Conservation (phyloP, 2,888 invertebrate genomes). For the Agriopis leucophaearia region DNA sequence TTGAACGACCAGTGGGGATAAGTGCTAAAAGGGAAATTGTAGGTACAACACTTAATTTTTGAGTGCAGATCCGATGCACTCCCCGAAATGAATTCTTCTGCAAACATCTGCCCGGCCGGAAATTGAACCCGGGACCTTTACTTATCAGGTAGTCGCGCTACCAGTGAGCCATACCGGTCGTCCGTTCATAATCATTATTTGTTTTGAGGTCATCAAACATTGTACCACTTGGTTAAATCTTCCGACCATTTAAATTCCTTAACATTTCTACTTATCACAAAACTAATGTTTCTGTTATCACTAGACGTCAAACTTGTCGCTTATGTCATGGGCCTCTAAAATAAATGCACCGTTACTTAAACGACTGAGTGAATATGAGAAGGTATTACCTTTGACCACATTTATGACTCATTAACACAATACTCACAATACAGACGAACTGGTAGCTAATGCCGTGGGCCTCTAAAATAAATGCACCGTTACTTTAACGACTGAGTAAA, state of each 20-base stretch:
- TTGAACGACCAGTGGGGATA: too few relatives aligned
- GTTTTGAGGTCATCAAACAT: too few relatives aligned
- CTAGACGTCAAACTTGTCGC: conserved; percentile 23
- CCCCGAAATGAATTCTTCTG: too few relatives aligned
- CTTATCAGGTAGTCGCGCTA: too few relatives aligned
- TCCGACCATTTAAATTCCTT: conserved; percentile 11
- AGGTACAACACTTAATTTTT: too few relatives aligned
- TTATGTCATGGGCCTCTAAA: conserved; percentile 30
- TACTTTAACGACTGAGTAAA: conserved; percentile 16
- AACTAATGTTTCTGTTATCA: conserved; percentile 22
- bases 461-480: conserved; percentile 31
- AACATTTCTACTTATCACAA: conserved; percentile 15
- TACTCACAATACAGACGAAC: too few relatives aligned
- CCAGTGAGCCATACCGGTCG: too few relatives aligned
- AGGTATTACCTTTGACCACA: neutral
- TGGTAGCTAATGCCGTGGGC: conserved; percentile 28
- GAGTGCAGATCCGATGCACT: too few relatives aligned
- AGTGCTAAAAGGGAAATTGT: too few relatives aligned
- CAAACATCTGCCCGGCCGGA: too few relatives aligned
- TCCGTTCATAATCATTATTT: too few relatives aligned
- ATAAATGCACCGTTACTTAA: conserved; percentile 33
- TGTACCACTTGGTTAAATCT: neutral
- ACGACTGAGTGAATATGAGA: neutral
- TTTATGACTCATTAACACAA: neutral
- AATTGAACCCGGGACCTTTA: too few relatives aligned